phyloP scores from a whole-genome alignment of 37 sponge, comb jelly and placozoan genomes.

The Crambe crambe region DNA sequence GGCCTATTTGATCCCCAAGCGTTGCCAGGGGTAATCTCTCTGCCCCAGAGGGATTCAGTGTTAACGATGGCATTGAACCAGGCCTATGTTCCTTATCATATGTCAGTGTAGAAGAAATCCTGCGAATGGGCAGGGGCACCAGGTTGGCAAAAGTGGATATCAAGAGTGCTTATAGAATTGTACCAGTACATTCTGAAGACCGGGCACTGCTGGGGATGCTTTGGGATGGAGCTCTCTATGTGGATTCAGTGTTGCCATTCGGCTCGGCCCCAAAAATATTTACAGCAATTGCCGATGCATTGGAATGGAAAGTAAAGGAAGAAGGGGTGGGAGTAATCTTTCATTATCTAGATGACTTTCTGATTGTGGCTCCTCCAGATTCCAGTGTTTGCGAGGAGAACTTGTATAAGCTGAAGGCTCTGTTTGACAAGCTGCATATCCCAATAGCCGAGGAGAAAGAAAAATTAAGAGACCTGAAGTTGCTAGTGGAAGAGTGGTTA shows the following conservation, averaged over 20 bases:
- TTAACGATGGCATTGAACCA: slow-evolving; percentile 26
- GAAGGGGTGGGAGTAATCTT: neutral
- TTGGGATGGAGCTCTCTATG: slow-evolving; percentile 8
- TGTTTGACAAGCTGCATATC: neutral
- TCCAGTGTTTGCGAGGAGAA: too few relatives aligned
- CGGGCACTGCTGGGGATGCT: slow-evolving; percentile 16
- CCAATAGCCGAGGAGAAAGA: slow-evolving; percentile 27
- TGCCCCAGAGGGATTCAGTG: slow-evolving; percentile 15
- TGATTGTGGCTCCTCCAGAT: slow-evolving; percentile 15
- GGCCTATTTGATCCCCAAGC: neutral
- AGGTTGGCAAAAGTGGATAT: slow-evolving; percentile 38
- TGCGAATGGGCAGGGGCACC: slow-evolving; percentile 5
- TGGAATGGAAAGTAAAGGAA: slow-evolving; percentile 18
- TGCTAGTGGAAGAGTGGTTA: too few relatives aligned
- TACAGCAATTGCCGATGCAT: slow-evolving; percentile 24
- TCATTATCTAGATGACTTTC: slow-evolving; percentile 38
- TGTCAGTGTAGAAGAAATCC: slow-evolving; percentile 5
- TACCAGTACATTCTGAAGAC: slow-evolving; percentile 25
- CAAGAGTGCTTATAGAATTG: slow-evolving; percentile 27
- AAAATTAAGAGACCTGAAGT: too few relatives aligned
- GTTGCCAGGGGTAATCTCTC: slow-evolving; percentile 1
- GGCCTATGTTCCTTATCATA: too few relatives aligned
- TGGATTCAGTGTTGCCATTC: too few relatives aligned
- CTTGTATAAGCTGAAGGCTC: neutral
- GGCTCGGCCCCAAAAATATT: slow-evolving; percentile 40